These are phyloP conservation scores for Desmodus rotundus DNA, from an alignment of 2,113 vertebrate species.

Conservation along the genomic window DNA sequence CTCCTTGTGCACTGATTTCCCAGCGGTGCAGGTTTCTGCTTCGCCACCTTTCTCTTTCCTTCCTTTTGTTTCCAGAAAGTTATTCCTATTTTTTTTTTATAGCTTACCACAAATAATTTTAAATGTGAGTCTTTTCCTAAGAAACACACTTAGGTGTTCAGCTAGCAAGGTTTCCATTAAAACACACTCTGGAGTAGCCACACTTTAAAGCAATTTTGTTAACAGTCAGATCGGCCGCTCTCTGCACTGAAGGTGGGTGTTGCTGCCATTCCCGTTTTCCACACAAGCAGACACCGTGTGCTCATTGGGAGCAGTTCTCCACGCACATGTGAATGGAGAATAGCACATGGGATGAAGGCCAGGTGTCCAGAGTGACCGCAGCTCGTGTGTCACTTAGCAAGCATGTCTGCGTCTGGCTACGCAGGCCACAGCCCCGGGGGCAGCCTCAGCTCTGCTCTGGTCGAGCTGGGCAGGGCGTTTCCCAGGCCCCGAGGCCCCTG, in stretches of 20 bases:
- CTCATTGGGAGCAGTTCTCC: background rate
- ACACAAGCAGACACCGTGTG: background rate
- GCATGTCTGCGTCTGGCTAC: background rate
- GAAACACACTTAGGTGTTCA: background rate
- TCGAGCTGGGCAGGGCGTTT: background rate
- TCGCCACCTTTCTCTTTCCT: background rate
- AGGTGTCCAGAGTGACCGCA: background rate
- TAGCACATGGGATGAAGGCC: background rate
- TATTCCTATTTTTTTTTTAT: background rate
- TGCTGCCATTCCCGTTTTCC: too few species aligned
- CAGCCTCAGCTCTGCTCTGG: background rate
- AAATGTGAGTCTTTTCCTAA: background rate
- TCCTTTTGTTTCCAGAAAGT: background rate
- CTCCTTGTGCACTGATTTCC: background rate
- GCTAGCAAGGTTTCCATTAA: background rate
- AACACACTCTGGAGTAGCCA: background rate
- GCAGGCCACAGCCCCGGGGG: background rate
- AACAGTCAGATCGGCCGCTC: background rate
- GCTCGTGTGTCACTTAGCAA: background rate
- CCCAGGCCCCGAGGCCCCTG: background rate
- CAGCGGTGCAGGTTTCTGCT: fast-evolving
- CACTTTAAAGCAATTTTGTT: background rate
- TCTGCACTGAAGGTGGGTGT: background rate
- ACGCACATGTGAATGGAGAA: fast-evolving
- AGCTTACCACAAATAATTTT: background rate